Evolutionary conservation across 2,797 vertebrate genomes (phyloP), one percentile per base, ranked within the genome.

Genomic region (Poliocrania exsul): DNA sequence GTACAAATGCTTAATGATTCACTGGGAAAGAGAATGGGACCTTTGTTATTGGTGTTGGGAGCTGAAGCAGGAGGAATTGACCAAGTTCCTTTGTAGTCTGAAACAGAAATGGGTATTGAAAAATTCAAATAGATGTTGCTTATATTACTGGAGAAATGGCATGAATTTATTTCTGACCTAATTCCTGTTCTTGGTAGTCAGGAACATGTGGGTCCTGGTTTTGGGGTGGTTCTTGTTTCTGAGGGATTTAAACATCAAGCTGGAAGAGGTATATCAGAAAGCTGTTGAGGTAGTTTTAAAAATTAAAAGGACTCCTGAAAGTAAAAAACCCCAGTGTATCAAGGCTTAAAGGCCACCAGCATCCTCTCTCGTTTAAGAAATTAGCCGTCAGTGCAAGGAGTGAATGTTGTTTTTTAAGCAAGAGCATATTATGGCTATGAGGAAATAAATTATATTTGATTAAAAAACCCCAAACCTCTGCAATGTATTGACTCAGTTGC

Each of bases 301-400:
- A 89, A 60, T 70, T 66, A 49, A 91, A 92, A 85, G 16, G 17
- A 31, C 20, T 82, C 24, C 5, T 70, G 28, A 70, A 82, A 50
- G n/a, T 10, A 8, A 8, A 19, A 54, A 58, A 0, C 0, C 1
- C 9, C 2, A 5, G 23, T 42, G 0, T 72, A 17, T 62, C 16
- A 70, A 77, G 56, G 5, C 40, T 82, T 77, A 31, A 3, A 35
- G 35, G 21, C 44, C 18, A 60, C 9, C 23, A 24, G 3, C 53
- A 37, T 75, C 14, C 18, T 21, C 18, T 40, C 6, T 85, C 11
- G 1, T 61, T 37, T 71, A 65, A 82, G 23, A 60, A 86, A 77
- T 80, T 25, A 47, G n/a, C 16, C 10, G 5, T 77, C 38, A 33
- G 44, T 56, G 15, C 9, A 25, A 38, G 14, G 7, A 81, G 7